These are phyloP conservation scores for Dicyrtomina minuta DNA, from an alignment of 2,888 invertebrate genomes.

Conservation along the genomic window DNA sequence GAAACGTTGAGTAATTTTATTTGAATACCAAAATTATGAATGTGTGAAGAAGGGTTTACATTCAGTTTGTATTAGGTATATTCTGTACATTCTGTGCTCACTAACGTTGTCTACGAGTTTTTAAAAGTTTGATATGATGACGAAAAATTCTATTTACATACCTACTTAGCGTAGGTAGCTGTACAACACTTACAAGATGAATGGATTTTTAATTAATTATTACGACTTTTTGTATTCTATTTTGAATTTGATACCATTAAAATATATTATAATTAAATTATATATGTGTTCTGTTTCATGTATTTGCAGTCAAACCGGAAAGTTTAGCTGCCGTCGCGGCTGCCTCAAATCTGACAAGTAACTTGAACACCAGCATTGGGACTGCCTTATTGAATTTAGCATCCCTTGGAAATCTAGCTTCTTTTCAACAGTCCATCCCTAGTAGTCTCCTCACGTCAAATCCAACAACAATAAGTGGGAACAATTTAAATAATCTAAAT, in stretches of 20 bases:
- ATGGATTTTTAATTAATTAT: neutral
- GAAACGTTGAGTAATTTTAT: no score
- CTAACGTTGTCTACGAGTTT: no score
- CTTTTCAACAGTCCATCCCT: constrained; percentile 62
- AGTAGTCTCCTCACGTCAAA: constrained; percentile 36
- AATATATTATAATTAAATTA: neutral
- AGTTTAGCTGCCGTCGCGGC: constrained; percentile 46
- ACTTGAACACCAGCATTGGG: constrained; percentile 47
- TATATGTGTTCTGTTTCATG: neutral
- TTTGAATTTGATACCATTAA: neutral
- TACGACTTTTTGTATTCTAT: neutral
- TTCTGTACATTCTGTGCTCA: no score
- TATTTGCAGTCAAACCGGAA: constrained; percentile 53
- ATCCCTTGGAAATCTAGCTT: constrained; percentile 77
- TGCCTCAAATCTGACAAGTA: constrained; percentile 27
- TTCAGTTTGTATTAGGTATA: no score
- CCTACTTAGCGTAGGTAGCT: no score
- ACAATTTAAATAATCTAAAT: no score
- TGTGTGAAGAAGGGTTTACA: no score
- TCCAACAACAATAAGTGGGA: no score
- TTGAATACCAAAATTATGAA: neutral
- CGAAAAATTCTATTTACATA: neutral
- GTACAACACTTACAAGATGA: no score
- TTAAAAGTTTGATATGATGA: no score
- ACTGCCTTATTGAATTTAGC: constrained; percentile 65